A percentile compares a stretch with the other conserved stretches of the same genome.
These are phyloP conservation scores for Perca schrenkii DNA, from an alignment of 2,113 vertebrate genomes.

Conservation along the genomic window DNA sequence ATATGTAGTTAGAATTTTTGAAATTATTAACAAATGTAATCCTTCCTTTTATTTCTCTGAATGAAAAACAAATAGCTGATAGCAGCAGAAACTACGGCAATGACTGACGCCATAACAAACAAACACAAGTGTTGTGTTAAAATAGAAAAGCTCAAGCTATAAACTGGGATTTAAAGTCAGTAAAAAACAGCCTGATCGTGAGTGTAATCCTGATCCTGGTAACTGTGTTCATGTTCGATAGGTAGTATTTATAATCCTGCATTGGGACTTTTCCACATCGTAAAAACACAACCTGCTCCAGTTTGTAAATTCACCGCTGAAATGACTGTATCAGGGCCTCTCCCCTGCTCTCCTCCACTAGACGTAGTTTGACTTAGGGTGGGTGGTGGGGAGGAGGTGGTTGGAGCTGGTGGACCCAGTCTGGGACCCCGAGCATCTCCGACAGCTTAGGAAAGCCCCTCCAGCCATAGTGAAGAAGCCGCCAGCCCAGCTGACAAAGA, in stretches of 20 bases:
- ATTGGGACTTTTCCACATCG: not conserved
- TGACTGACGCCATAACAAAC: not conserved
- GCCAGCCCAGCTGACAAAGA: slow-evolving; percentile 91
- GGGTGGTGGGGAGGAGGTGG: slow-evolving; percentile 77
- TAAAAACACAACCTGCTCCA: slow-evolving; percentile 1
- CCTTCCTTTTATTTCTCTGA: not conserved
- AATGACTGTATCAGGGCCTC: not conserved
- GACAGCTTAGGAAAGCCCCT: slow-evolving; percentile 88
- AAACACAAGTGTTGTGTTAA: not conserved
- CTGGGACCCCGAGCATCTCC: slow-evolving; percentile 79
- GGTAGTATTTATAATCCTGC: slow-evolving; percentile 9
- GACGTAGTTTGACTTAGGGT: slow-evolving; percentile 89
- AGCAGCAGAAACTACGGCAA: not conserved
- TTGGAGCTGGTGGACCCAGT: slow-evolving; percentile 71
- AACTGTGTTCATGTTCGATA: not conserved
- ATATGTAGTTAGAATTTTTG: not conserved
- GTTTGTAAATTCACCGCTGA: not conserved
- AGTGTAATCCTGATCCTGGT: not conserved
- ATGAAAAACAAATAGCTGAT: not conserved
- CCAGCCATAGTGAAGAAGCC: slow-evolving; percentile 88
- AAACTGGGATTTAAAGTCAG: not conserved
- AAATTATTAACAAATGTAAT: not conserved
- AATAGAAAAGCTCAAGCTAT: not conserved
- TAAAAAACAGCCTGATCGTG: not conserved
- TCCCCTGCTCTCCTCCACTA: slow-evolving; percentile 60